phyloP scores from a whole-genome alignment of 2,113 vertebrate genomes.

The Percopsis transmontana region DNA sequence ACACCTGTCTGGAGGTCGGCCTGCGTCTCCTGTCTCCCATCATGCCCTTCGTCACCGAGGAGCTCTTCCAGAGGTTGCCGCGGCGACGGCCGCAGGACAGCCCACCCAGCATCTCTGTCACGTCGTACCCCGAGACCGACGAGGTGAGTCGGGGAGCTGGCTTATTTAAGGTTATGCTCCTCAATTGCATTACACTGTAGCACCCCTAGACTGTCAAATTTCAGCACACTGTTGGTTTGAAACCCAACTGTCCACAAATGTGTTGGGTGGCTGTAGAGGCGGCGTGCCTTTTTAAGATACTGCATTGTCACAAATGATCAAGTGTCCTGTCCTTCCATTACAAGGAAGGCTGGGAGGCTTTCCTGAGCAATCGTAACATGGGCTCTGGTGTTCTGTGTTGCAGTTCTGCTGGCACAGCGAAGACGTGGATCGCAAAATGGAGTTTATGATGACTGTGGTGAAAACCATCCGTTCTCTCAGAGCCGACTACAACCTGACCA shows the following conservation, averaged over 20 bases:
- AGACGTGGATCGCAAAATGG: constrained; percentile 80
- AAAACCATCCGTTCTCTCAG: constrained; percentile 85
- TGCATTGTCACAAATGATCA: neutral
- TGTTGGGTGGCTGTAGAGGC: too few relatives aligned
- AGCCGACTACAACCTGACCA: constrained; percentile 89
- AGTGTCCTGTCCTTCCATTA: neutral
- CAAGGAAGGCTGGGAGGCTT: neutral
- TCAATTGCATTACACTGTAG: too few relatives aligned
- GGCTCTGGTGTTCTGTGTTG: constrained; percentile 11
- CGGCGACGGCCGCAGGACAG: constrained; percentile 68
- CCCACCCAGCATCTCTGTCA: constrained; percentile 81
- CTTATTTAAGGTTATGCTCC: too few relatives aligned
- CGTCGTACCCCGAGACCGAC: constrained; percentile 79
- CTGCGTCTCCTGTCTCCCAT: constrained; percentile 86
- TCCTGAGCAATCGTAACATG: neutral
- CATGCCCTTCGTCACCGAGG: constrained; percentile 90
- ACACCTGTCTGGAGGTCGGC: constrained; percentile 86
- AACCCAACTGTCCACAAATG: too few relatives aligned
- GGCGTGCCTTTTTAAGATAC: too few relatives aligned
- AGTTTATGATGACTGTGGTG: constrained; percentile 83
- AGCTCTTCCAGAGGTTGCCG: constrained; percentile 88
- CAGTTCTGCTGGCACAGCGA: constrained; percentile 86
- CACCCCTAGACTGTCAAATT: too few relatives aligned
- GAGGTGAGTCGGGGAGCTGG: constrained; percentile 71
- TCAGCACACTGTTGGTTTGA: neutral